Evolutionary conservation across 2,888 invertebrate genomes (phyloP).

Genomic region (Yponomeuta sedellus): DNA sequence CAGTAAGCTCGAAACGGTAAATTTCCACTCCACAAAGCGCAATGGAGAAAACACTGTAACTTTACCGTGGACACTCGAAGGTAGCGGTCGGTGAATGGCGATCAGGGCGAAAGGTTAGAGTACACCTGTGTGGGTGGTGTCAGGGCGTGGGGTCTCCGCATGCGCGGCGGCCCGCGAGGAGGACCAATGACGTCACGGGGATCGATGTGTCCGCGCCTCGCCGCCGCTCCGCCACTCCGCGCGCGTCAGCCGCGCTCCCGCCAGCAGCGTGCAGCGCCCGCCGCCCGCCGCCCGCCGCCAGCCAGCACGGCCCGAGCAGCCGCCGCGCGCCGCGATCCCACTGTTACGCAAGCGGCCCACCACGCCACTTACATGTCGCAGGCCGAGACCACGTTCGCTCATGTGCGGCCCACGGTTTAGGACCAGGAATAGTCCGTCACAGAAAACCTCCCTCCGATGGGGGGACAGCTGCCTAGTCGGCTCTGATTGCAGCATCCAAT

Average conservation of each 20-base stretch:
- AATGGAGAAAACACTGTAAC: slow-evolving; percentile 18
- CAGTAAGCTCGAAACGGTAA: background rate
- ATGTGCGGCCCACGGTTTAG: slow-evolving; percentile 97
- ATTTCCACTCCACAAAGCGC: background rate
- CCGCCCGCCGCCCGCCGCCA: slow-evolving; percentile 25
- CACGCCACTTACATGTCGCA: slow-evolving; percentile 40
- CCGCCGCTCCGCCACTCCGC: background rate
- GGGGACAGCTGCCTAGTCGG: slow-evolving; percentile 86
- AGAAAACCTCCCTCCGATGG: slow-evolving; percentile 97
- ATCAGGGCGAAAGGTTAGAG: slow-evolving; percentile 15
- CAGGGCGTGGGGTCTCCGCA: slow-evolving; percentile 33
- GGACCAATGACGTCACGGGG: slow-evolving; percentile 61
- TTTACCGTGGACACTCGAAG: too few relatives aligned
- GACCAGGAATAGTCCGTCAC: slow-evolving; percentile 97
- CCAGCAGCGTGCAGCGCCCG: slow-evolving; percentile 12
- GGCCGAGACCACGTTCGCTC: slow-evolving; percentile 76
- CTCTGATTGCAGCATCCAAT: slow-evolving; percentile 5
- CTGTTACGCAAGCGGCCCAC: slow-evolving; percentile 40
- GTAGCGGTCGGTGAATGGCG: slow-evolving; percentile 27
- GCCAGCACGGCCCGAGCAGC: slow-evolving; percentile 24
- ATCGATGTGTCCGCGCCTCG: slow-evolving; percentile 43
- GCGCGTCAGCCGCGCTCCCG: slow-evolving; percentile 5
- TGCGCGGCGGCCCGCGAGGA: slow-evolving; percentile 28
- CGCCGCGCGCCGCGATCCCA: slow-evolving; percentile 24
- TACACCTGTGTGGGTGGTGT: slow-evolving; percentile 26